Percentiles rank a stretch among this genome's conserved stretches.
phyloP scores from a whole-genome alignment of 2,797 vertebrate genomes.

The Coregonus sp. region DNA sequence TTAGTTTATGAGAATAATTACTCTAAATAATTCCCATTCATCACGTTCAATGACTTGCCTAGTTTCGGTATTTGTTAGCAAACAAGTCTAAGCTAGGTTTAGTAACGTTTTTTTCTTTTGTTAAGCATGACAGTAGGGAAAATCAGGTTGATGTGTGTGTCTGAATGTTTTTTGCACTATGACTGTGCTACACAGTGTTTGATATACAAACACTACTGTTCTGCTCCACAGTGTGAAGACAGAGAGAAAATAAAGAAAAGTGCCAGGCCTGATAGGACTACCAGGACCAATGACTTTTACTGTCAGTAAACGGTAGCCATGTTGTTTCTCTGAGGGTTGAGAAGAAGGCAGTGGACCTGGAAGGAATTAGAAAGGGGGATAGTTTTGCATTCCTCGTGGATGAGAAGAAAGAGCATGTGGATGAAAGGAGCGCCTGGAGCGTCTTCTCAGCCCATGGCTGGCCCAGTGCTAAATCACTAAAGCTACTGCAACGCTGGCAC shows the following conservation, averaged over 20 bases:
- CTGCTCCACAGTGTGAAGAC: too few relatives aligned
- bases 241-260: not conserved
- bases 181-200: not conserved
- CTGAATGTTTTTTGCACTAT: not conserved
- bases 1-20: not conserved
- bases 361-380: not conserved
- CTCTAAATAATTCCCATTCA: not conserved
- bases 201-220: too few relatives aligned
- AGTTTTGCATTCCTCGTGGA: slow-evolving; percentile 12
- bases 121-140: not conserved
- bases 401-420: slow-evolving; percentile 18
- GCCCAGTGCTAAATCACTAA: slow-evolving; percentile 18
- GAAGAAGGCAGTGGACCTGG: slow-evolving; percentile 2
- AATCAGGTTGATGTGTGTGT: not conserved
- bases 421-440: slow-evolving; percentile 21
- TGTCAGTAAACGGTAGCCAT: not conserved
- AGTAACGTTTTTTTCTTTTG: too few relatives aligned
- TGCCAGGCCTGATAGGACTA: not conserved
- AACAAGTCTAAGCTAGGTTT: too few relatives aligned
- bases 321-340: slow-evolving; percentile 8
- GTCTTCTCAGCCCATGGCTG: slow-evolving; percentile 22
- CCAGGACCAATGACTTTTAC: not conserved
- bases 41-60: not conserved
- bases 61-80: not conserved
- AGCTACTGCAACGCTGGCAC: not conserved